Evolutionary conservation across 2,113 vertebrate species (phyloP).

Genomic region (Casuarius casuarius): DNA sequence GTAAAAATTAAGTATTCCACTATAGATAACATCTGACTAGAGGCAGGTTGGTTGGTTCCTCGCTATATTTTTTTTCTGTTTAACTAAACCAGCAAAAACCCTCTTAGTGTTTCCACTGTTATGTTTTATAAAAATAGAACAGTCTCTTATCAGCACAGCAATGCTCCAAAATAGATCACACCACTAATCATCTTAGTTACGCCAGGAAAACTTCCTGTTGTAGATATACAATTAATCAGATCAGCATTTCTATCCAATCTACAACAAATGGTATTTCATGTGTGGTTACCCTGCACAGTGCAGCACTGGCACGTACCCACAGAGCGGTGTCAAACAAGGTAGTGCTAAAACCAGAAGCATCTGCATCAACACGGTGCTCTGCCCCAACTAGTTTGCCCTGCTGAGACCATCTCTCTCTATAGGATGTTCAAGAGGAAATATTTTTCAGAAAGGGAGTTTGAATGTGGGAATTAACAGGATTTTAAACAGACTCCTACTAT

Average conservation of each 20-base stretch:
- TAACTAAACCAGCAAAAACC: conserved; percentile 22
- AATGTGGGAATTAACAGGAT: not conserved
- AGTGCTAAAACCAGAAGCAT: not conserved
- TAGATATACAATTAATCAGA: not conserved
- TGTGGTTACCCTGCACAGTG: not conserved
- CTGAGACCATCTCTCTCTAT: not conserved
- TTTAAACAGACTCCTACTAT: not conserved
- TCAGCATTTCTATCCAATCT: not conserved
- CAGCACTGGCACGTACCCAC: not conserved
- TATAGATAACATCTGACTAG: conserved; percentile 44
- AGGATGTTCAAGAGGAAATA: not conserved
- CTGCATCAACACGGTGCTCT: not conserved
- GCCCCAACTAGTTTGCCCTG: no score
- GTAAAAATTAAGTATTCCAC: not conserved
- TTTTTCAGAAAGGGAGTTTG: not conserved
- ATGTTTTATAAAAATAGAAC: conserved; percentile 15
- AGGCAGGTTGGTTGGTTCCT: not conserved
- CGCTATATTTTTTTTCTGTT: not conserved
- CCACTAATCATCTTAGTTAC: not conserved
- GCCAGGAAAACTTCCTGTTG: conserved; percentile 25
- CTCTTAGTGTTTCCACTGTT: not conserved
- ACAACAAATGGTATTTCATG: not conserved
- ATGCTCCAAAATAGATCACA: conserved; percentile 37
- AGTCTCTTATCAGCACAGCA: conserved; percentile 35
- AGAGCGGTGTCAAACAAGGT: not conserved